Evolutionary conservation across 2,797 vertebrate species (phyloP), one percentile per base, ranked within the genome.

Genomic region (Anguilla obscura): DNA sequence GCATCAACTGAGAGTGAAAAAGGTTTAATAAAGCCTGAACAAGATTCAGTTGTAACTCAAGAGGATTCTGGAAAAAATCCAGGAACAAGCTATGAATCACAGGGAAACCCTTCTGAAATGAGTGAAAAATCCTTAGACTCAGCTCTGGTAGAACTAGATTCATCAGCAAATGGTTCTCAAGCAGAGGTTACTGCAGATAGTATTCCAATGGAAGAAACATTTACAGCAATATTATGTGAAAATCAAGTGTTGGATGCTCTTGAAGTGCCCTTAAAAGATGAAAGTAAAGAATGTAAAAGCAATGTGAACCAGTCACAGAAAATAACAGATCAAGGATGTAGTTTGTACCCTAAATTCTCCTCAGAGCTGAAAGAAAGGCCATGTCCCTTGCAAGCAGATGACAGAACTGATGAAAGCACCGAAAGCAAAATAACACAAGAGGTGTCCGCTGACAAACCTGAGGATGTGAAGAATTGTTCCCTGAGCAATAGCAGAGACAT

Each of bases 31-130:
- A 33, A 7, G 24, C 2, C 4, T 74, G 74, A 87, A 9, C 0
- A 3, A 79, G 45, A 58, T 33, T 40, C 3, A 0, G 0, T n/a
- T 66, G 71, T 82, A 7, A 9, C 69, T 36, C 87, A 86, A 60
- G 63, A 84, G 27, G 60, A 69, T 21, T n/a, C 56, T 60, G 85
- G 91, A 16, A 89, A 52, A 16, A 36, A 6, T 7, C n/a, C 63
- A n/a, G 60, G 84, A 18, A 3, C 84, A 10, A 74, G 85, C 48
- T 69, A 21, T 84, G 54, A 90, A 45, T 54, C 90, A 85, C 24
- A 91, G 2, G 84, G 88, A 30, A 88, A 6, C 90, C 40, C 90
- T 87, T 89, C 83, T 54, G 1, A 88, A 5, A 91, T 90, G 76
- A 88, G 66, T 87, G 88, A 88, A 0, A 3, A 36, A 1, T 89